Evolutionary conservation across 2,797 vertebrate genomes (phyloP), one percentile per base, ranked within the genome.

Genomic region (Novumbra hubbsi): DNA sequence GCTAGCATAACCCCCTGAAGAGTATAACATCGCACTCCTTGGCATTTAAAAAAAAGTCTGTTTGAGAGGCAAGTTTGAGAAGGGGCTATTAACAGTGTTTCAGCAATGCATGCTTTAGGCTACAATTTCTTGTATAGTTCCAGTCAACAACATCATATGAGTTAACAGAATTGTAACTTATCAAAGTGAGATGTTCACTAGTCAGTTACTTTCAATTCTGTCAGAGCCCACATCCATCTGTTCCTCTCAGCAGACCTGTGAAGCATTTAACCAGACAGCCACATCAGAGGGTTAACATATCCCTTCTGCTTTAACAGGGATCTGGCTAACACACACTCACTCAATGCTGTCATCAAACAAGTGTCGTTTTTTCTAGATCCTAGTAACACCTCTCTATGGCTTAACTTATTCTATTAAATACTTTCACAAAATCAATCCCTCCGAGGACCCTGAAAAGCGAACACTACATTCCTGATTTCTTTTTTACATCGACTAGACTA

Each of bases 241-340:
- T 82, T 88, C 85, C 84, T 52, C 52, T n/a, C 90, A 84, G 86
- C 90, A 84, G 90, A 93, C 92, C 92, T 91, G 91, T 88, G 89
- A 91, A 91, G 88, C 88, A 92, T 92, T 93, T 90, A 85, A 70
- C 72, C 72, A 67, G 55, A 48, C 14, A 45, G 75, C 77, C 87
- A 86, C 85, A 89, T 90, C 84, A 83, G 84, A 88, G 80, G 77
- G 81, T 84, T 85, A 83, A 32, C 83, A 79, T 80, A 80, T 81
- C 85, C 81, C 73, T 77, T 62, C 16, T 70, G 76, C 80, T 84
- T 85, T 68, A 60, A 49, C 74, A 2, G 55, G 74, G 76, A 77
- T 70, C 75, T 70, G 63, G 60, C 60, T 63, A 19, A 38, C 32
- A 66, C 28, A 71, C 16, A 28, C 66, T 41, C 48, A 55, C 64